phyloP scores from a whole-genome alignment of 2,797 vertebrate genomes.

The Molossus molossus region DNA sequence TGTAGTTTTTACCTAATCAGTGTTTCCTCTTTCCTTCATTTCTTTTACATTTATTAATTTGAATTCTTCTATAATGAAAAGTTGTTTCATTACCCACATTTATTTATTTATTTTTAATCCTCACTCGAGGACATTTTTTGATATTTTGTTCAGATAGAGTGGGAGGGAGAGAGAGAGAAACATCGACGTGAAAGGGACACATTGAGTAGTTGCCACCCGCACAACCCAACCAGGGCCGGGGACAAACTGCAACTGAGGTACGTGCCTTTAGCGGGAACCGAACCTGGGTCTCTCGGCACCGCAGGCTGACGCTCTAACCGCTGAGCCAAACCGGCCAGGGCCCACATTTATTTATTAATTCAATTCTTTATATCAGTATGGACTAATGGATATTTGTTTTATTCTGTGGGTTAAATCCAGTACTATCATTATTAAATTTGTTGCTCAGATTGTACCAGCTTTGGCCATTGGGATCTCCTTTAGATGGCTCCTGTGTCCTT shows the following conservation, averaged over 20 bases:
- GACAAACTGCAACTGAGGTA: too few species aligned
- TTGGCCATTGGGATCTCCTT: not conserved
- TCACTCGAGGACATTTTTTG: too few species aligned
- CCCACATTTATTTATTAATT: not conserved
- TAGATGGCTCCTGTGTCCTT: not conserved
- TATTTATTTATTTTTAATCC: not conserved
- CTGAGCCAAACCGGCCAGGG: too few species aligned
- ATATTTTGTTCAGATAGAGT: too few species aligned
- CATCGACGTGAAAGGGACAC: too few species aligned
- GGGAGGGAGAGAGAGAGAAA: too few species aligned
- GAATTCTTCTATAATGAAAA: slow-evolving; percentile 19
- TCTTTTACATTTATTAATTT: slow-evolving; percentile 39
- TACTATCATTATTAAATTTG: not conserved
- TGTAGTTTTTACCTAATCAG: not conserved
- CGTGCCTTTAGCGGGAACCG: too few species aligned
- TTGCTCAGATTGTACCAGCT: not conserved
- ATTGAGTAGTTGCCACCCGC: too few species aligned
- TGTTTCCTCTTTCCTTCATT: not conserved
- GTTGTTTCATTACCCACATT: not conserved
- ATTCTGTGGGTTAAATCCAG: not conserved
- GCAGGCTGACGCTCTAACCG: too few species aligned
- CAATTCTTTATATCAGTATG: not conserved
- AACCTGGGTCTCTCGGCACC: too few species aligned
- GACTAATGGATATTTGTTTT: not conserved
- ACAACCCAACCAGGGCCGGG: too few species aligned